These are phyloP conservation scores for Otolemur garnettii DNA, from an alignment of 2,113 vertebrate species.

Conservation along the genomic window DNA sequence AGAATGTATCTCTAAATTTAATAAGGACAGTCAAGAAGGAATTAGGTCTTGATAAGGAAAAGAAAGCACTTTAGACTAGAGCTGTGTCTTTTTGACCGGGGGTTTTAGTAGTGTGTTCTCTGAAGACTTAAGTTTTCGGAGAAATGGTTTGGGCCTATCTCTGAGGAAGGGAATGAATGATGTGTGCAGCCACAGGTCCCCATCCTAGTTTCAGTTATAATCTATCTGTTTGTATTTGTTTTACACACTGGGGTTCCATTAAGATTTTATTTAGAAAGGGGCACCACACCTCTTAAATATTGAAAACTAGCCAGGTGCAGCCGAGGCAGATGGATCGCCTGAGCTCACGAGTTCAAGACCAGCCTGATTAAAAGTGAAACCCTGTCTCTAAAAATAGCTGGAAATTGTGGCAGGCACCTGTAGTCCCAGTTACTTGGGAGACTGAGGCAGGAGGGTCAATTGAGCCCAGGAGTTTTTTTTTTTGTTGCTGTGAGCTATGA, in stretches of 20 bases:
- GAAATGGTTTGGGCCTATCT: background rate
- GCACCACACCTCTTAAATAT: background rate
- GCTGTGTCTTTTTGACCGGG: background rate
- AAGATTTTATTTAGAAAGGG: constrained; percentile 38
- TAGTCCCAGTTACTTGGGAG: too few species aligned
- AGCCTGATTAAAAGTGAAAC: too few species aligned
- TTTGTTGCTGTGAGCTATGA: too few species aligned
- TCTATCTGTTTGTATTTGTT: background rate
- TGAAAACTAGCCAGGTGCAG: too few species aligned
- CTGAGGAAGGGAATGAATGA: background rate
- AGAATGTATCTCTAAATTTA: constrained; percentile 18
- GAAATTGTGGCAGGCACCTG: too few species aligned
- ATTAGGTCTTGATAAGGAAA: background rate
- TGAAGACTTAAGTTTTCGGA: constrained; percentile 12
- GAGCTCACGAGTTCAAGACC: too few species aligned
- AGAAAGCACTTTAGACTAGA: background rate
- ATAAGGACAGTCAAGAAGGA: background rate
- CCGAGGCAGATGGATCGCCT: too few species aligned
- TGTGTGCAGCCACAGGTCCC: too few species aligned
- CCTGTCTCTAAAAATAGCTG: too few species aligned
- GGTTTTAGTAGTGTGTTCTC: constrained; percentile 1
- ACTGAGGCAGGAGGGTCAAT: too few species aligned
- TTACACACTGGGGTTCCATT: background rate
- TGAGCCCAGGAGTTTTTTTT: too few species aligned
- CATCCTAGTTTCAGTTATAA: background rate